phyloP scores from a whole-genome alignment of 2,888 invertebrate genomes.

The Pseudolycoriella hygida region DNA sequence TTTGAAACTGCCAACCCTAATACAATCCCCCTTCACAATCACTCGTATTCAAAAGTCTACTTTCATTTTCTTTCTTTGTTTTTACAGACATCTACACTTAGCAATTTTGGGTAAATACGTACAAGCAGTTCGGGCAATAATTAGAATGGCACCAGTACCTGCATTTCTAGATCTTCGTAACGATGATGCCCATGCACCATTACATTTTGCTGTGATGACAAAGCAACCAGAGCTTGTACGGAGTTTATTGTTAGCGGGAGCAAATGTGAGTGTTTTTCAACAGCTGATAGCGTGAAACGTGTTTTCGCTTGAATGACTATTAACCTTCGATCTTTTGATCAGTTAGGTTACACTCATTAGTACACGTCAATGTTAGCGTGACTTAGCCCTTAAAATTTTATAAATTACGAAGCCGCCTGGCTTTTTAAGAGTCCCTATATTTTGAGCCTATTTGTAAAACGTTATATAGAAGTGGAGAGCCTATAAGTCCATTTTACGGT shows the following conservation, averaged over 20 bases:
- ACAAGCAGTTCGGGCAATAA: constrained; percentile 50
- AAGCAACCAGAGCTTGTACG: constrained; percentile 55
- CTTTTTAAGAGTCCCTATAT: no score
- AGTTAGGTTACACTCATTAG: constrained; percentile 2
- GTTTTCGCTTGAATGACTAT: no score
- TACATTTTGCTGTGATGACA: constrained; percentile 74
- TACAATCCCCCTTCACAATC: no score
- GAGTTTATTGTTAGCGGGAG: constrained; percentile 65
- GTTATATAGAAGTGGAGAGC: no score
- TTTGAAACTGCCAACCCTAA: no score
- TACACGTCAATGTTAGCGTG: no score
- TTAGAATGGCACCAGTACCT: constrained; percentile 60
- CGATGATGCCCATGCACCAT: constrained; percentile 58
- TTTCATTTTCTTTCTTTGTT: constrained; percentile 5
- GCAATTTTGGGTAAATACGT: constrained; percentile 54
- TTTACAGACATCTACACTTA: constrained; percentile 64
- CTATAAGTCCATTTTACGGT: no score
- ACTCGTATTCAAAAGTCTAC: no score
- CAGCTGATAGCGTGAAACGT: no score
- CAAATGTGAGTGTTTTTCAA: constrained; percentile 27
- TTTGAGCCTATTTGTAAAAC: no score
- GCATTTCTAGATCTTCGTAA: constrained; percentile 63
- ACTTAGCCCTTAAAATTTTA: no score
- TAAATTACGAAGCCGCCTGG: no score
- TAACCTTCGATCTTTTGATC: constrained; percentile 2